Percentiles rank a stretch among this genome's conserved stretches.
Conservation (phyloP, 2,888 invertebrate genomes). For the Nesidiocoris tenuis region DNA sequence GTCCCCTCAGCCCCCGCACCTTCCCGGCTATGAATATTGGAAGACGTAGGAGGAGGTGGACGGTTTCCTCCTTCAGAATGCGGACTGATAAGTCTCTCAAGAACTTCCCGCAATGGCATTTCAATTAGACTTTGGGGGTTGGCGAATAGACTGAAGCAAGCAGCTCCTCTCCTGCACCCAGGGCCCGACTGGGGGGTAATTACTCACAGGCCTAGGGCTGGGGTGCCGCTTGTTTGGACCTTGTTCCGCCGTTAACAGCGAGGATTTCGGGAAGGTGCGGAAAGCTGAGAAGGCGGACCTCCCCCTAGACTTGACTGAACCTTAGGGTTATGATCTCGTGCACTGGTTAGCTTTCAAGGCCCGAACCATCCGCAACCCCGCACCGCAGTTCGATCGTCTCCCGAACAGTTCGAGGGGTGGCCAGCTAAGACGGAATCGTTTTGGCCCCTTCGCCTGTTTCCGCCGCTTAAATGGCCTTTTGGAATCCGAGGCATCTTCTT, state of each 20-base stretch:
- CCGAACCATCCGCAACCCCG: neutral
- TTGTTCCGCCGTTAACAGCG: neutral
- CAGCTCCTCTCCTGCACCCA: neutral
- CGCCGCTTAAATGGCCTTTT: slow-evolving; percentile 26
- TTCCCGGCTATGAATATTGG: neutral
- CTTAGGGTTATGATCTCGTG: slow-evolving; percentile 17
- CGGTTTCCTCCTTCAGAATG: neutral
- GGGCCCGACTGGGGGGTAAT: neutral
- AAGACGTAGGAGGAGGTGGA: neutral
- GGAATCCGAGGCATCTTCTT: slow-evolving; percentile 34
- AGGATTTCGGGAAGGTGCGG: neutral
- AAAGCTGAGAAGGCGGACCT: neutral
- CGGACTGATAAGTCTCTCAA: neutral
- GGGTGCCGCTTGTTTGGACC: neutral
- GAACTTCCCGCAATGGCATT: slow-evolving; percentile 26
- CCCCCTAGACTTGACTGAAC: neutral
- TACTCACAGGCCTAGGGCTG: neutral
- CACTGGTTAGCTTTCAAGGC: slow-evolving; percentile 25
- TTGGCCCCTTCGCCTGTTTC: slow-evolving; percentile 28
- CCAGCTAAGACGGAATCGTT: slow-evolving; percentile 33
- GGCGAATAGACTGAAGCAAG: neutral
- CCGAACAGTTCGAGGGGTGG: neutral
- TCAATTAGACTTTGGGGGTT: slow-evolving; percentile 26
- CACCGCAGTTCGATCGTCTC: neutral
- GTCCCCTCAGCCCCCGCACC: neutral